A percentile compares a stretch with the other conserved stretches of the same genome.
Evolutionary conservation across 2,113 vertebrate genomes (phyloP).

Genomic region (Paradisaea rubra): DNA sequence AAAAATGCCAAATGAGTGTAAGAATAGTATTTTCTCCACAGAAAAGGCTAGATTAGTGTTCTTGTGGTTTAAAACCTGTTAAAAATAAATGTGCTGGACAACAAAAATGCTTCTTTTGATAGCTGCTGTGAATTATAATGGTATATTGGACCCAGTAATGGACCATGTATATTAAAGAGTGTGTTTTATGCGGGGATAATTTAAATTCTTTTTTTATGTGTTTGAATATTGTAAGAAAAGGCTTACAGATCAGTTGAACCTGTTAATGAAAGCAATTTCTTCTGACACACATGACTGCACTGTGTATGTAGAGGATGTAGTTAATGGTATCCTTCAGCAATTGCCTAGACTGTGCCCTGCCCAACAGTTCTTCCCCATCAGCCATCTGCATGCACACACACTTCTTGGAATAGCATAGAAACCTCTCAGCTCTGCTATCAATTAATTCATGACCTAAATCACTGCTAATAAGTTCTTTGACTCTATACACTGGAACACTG

Average conservation of each 20-base stretch:
- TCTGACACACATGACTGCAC: not conserved
- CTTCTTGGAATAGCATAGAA: not conserved
- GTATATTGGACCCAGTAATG: not conserved
- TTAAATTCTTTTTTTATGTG: not conserved
- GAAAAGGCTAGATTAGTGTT: not conserved
- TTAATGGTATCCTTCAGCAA: not conserved
- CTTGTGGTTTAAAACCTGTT: not conserved
- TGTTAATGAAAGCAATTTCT: conserved; percentile 29
- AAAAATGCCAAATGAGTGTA: not conserved
- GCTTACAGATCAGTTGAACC: not conserved
- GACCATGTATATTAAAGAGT: not conserved
- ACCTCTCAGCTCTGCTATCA: not conserved
- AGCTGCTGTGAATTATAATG: not conserved
- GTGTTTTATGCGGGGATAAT: not conserved
- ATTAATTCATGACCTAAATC: not conserved
- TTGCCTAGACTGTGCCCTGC: not conserved
- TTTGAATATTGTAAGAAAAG: not conserved
- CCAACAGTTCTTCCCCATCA: not conserved
- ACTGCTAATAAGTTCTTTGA: not conserved
- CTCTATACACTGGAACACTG: not conserved
- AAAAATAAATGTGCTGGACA: conserved; percentile 17
- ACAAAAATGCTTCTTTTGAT: not conserved
- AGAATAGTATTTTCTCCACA: conserved; percentile 1
- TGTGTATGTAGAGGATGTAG: not conserved
- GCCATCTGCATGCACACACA: not conserved